phyloP scores from a whole-genome alignment of 2,797 vertebrate species.

The Periparus ater region DNA sequence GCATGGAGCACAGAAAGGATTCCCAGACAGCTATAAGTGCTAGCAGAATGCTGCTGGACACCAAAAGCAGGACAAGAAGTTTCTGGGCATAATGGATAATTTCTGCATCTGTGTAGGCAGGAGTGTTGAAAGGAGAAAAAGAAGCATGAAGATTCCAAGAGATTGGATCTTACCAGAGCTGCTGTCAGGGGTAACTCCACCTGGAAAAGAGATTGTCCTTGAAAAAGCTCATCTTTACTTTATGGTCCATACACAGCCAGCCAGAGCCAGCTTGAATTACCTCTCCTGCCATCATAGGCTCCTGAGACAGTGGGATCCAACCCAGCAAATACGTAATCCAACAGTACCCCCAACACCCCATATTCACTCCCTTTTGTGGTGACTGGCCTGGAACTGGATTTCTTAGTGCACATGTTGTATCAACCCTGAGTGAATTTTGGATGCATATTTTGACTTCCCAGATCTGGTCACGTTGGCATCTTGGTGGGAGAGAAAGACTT shows the following conservation, averaged over 20 bases:
- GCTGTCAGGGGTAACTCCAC: neutral
- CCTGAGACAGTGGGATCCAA: neutral
- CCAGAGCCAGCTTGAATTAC: neutral
- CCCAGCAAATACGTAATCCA: neutral
- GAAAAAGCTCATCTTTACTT: neutral
- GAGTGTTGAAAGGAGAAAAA: neutral
- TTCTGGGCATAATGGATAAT: neutral
- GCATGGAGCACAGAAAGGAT: neutral
- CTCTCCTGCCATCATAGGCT: neutral
- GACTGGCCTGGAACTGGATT: neutral
- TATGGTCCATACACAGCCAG: neutral
- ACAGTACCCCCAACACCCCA: fast-evolving
- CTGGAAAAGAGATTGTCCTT: slow-evolving; percentile 50
- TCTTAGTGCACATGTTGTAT: neutral
- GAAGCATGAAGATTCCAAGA: neutral
- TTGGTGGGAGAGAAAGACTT: neutral
- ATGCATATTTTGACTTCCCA: neutral
- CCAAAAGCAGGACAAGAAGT: neutral
- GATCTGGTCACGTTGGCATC: neutral
- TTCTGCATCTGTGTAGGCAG: neutral
- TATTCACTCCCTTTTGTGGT: neutral
- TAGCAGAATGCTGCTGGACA: neutral
- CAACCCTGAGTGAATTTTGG: neutral
- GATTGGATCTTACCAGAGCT: slow-evolving; percentile 28
- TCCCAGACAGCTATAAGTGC: neutral